Evolutionary conservation across 2,113 vertebrate species (phyloP), one percentile per base, ranked within the genome.

Genomic region (Petaurus breviceps): DNA sequence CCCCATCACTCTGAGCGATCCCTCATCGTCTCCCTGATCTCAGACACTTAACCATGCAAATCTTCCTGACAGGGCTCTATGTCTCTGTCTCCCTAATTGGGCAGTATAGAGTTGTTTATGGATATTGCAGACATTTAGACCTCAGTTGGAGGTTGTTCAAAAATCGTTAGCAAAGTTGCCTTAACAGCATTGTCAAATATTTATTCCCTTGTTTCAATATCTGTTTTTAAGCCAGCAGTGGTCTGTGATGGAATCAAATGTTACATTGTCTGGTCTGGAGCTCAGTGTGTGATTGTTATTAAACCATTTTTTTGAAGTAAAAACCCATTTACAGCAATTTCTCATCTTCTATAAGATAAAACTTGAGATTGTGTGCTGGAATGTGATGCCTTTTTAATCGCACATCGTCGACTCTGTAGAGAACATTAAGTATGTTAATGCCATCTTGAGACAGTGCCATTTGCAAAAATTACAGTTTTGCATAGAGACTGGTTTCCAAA

Each of bases 81-180:
- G 99, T 99, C 99, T 99, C 99, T 99, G 99, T 99, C 99, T 99
- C 99, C 99, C 99, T 99, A 99, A 99, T 99, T 99, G 99, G 99
- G 99, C 99, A 97, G 99, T 99, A 99, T 99, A 99, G 99, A 99
- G 99, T 99, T 99, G 99, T 99, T 99, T 99, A 99, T 99, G 99
- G 99, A 99, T 99, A 99, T 99, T 98, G 99, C 98, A 99, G 99
- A 99, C 99, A 99, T 99, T 99, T 99, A 99, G 99, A 99, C 99
- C 99, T 99, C 99, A 93, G 99, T 99, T 99, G 99, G 99, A 99
- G 99, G 99, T 99, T 99, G 99, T 99, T 99, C 99, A 99, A 99
- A 99, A 99, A 99, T 99, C 99, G 99, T 99, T 99, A 99, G 99
- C 99, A 98, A 99, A 99, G 99, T 99, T 99, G 99, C 99, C 98